Evolutionary conservation across 2,888 invertebrate species (phyloP), one percentile per base, ranked within the genome.

Genomic region (Zaprionus obscuricornis): DNA sequence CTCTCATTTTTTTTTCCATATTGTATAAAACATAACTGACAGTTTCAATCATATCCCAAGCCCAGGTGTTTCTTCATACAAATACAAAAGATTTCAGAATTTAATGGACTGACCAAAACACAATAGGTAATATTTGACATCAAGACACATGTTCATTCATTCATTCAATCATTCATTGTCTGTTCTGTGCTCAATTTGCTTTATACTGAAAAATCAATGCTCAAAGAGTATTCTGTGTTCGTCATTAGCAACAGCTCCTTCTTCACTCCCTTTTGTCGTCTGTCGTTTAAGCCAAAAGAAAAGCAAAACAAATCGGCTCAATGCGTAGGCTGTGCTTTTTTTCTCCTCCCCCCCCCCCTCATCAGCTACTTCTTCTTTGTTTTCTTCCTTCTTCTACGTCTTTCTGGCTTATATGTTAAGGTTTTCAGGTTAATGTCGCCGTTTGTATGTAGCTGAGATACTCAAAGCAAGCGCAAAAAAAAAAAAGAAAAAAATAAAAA

Each of bases 371-470:
- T n/a, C n/a, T n/a, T n/a, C n/a, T n/a, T n/a, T n/a, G n/a, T 37
- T 27, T 54, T 39, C 8, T 40, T 39, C 6, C 5, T 39, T 31
- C 17, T 36, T 43, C 10, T 37, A 43, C 40, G 49, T 49, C 31
- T 43, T 63, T 29, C 58, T 42, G 57, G 72, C 66, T 72, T 58
- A 66, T 62, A 54, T 72, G 57, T 66, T 69, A 60, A 66, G 63
- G 69, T 77, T 82, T 75, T 62, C 74, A 66, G 82, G 75, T 69
- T 81, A 81, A 81, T 81, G 77, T 81, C 69, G 82, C 77, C 63
- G 69, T 77, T 75, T 77, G 82, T 76, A 76, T 76, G 77, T 68
- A 52, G 27, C 57, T 49, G 37, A 58, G 49, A 67, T 66, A 51
- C 46, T 24, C 33, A 50, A 18, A 34, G 47, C 57, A 42, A 42